Conservation (phyloP, 2,888 invertebrate species). For the Lysandra bellargus region DNA sequence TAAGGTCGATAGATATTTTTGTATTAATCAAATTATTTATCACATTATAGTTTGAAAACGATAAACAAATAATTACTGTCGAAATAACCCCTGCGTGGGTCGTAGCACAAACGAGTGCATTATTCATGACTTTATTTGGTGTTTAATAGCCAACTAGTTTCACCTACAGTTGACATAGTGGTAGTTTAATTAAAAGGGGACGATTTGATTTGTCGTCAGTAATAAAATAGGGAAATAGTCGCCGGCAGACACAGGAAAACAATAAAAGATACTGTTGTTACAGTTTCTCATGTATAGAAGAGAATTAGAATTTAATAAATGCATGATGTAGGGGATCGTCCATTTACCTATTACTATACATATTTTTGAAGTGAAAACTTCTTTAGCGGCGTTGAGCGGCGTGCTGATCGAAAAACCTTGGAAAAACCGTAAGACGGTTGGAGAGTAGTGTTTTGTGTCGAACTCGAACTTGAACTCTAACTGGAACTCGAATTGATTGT, state of each 20-base stretch:
- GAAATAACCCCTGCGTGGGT: neutral
- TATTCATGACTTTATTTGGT: slow-evolving; percentile 60
- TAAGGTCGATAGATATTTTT: neutral
- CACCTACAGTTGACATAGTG: slow-evolving; percentile 70
- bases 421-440: no score
- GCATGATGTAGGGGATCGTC: no score
- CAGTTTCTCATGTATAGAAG: no score
- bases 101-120: slow-evolving; percentile 51
- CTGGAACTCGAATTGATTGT: no score
- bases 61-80: slow-evolving; percentile 1
- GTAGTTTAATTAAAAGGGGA: slow-evolving; percentile 74
- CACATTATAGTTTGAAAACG: neutral
- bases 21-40: neutral
- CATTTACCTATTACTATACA: no score
- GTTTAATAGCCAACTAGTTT: slow-evolving; percentile 49
- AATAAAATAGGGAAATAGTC: slow-evolving; percentile 50
- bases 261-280: neutral
- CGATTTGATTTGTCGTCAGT: slow-evolving; percentile 67
- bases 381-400: no score
- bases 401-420: no score
- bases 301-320: no score
- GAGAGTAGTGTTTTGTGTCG: no score
- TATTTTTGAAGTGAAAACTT: no score
- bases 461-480: no score
- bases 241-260: neutral